A percentile compares a stretch with the other conserved stretches of the same genome.
phyloP scores from a whole-genome alignment of 2,113 vertebrate species.

The Mesitornis unicolor region DNA sequence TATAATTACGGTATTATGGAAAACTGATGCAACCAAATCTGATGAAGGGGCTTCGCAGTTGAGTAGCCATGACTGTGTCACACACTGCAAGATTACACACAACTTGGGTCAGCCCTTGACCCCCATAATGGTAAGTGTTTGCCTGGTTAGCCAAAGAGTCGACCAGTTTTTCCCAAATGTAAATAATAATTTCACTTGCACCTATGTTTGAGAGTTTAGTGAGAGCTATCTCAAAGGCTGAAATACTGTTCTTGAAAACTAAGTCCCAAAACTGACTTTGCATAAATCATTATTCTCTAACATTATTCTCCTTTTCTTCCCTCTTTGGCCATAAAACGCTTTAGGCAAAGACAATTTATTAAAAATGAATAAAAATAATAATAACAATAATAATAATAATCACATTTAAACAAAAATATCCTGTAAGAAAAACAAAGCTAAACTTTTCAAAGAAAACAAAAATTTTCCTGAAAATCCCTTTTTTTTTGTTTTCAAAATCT shows the following conservation, averaged over 20 bases:
- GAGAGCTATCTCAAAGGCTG: not conserved
- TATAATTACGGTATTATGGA: not conserved
- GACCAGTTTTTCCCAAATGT: not conserved
- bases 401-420: not conserved
- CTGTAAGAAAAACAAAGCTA: not conserved
- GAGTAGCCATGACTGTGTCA: not conserved
- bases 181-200: not conserved
- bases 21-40: not conserved
- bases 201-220: not conserved
- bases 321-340: not conserved
- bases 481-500: accelerated
- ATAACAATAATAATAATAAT: not conserved
- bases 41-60: not conserved
- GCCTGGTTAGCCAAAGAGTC: not conserved
- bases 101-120: not conserved
- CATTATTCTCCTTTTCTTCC: not conserved
- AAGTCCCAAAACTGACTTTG: not conserved
- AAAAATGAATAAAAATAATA: not conserved
- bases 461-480: accelerated
- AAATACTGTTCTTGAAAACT: not conserved
- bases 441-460: not conserved
- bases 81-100: not conserved
- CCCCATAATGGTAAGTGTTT: not conserved
- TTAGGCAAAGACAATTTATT: not conserved
- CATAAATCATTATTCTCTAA: not conserved